These are phyloP conservation scores for Poeciliopsis prolifica DNA, from an alignment of 2,113 vertebrate species.

Conservation along the genomic window DNA sequence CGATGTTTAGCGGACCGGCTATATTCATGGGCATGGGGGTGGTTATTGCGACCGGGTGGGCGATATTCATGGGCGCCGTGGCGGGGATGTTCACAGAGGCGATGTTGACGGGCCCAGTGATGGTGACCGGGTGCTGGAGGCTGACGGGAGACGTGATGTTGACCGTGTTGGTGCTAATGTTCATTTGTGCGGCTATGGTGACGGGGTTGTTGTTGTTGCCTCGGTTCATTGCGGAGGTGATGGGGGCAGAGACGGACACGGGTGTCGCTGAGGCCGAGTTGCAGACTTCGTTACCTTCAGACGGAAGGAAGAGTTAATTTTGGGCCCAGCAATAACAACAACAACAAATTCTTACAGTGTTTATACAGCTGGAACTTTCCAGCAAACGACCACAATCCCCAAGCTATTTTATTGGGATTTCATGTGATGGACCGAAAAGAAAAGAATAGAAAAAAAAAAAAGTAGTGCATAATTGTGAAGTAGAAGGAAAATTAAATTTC, in stretches of 20 bases:
- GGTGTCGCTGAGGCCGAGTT: slow-evolving; percentile 88
- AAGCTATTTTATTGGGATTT: background rate
- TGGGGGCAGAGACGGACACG: slow-evolving; percentile 75
- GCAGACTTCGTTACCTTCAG: slow-evolving; percentile 92
- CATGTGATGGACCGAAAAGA: background rate
- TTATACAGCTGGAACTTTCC: background rate
- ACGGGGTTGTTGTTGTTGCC: slow-evolving; percentile 83
- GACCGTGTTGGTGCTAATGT: slow-evolving; percentile 96
- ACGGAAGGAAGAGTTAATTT: slow-evolving; percentile 44
- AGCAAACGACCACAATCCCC: background rate
- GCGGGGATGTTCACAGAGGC: slow-evolving; percentile 92
- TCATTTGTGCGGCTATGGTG: slow-evolving; percentile 97
- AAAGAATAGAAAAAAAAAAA: background rate
- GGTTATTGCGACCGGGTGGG: slow-evolving; percentile 94
- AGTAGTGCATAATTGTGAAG: background rate
- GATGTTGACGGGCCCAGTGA: slow-evolving; percentile 96
- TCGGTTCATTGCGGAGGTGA: slow-evolving; percentile 79
- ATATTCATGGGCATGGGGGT: slow-evolving; percentile 97
- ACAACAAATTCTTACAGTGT: background rate
- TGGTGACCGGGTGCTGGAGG: slow-evolving; percentile 95
- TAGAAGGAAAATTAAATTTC: background rate
- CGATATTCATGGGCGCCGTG: slow-evolving; percentile 91
- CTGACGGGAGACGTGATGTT: slow-evolving; percentile 94
- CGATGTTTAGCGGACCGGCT: slow-evolving; percentile 94
- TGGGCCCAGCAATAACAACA: background rate